Base-by-base conservation (phyloP, 30 jellyfish, hydroid and myxozoan genomes). In the Sanderia malayensis region DNA sequence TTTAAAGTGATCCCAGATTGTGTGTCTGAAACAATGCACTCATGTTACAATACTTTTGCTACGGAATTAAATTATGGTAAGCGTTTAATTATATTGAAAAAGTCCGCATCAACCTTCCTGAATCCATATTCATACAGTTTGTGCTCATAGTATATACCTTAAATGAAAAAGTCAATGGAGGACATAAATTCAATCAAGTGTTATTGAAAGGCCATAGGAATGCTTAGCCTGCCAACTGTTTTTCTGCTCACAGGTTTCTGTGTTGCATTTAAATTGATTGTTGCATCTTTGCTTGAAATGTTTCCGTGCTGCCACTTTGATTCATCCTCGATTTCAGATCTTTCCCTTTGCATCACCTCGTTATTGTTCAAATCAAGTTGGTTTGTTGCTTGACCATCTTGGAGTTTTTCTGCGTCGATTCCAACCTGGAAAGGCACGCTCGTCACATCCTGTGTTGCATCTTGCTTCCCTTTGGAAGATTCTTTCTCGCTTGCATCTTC, bases 301-400 rank as follows among this genome's bases (percentile, higher is more conserved):
- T 49, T 49, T 8, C 27, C 18, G 64, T 18, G 11, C 27, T 15
- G 64, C 27, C 27, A 9, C 24, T 49, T 49, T 49, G 64, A 4
- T 15, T 49, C 18, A 19, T 8, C 27, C 27, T 49, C 27, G 64
- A 19, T 4, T 15, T 24, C 27, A 9, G 8, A 19, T 24, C 27
- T 49, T 15, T 49, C 25, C 3, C 18, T 11, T 49, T 49, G 64
- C 18, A 2, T 2, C 18, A 9, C 7, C 25, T 49, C 27, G 64
- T 19, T 49, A 24, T 49, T 49, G 23, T 15, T 49, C n/a, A n/a
- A n/a, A n/a, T n/a, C n/a, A n/a, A n/a, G 64, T 49, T 49, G 64
- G 8, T 49, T 49, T 49, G 64, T 49, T 49, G 64, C 18, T 49
- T 49, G 27, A 41, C 55, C 27, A 49, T 9, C 64, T 49, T 49